Conservation (phyloP, 2,113 vertebrate species). For the Hiodon alosoides region DNA sequence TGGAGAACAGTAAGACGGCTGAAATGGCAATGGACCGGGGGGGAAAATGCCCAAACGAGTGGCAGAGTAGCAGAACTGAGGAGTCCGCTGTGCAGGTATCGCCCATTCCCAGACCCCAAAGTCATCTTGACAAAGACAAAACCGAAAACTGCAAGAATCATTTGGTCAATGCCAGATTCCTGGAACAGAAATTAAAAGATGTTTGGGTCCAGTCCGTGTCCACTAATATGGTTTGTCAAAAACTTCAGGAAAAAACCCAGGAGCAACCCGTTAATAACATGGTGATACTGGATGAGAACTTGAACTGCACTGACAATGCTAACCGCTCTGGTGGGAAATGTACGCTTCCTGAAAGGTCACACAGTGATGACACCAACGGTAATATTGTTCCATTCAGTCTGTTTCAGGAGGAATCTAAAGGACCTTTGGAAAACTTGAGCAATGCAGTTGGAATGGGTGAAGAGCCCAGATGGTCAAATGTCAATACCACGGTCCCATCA, state of each 20-base stretch:
- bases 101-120: constrained; percentile 27
- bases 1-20: constrained; percentile 55
- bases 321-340: not conserved
- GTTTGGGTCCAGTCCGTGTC: constrained; percentile 49
- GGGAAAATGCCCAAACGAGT: constrained; percentile 41
- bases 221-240: constrained; percentile 46
- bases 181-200: constrained; percentile 66
- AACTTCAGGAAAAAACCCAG: constrained; percentile 33
- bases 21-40: constrained; percentile 58
- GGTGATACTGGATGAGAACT: constrained; percentile 15
- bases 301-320: not conserved
- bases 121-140: constrained; percentile 44
- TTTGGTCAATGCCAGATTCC: constrained; percentile 57
- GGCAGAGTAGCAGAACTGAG: constrained; percentile 50
- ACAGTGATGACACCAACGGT: not conserved
- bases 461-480: constrained; percentile 7
- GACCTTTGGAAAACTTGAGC: constrained; percentile 5
- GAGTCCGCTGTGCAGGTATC: constrained; percentile 30
- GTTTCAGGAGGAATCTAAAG: not conserved
- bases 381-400: not conserved
- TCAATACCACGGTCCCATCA: constrained; percentile 46
- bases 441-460: constrained; percentile 15
- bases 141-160: constrained; percentile 41
- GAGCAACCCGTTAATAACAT: not conserved
- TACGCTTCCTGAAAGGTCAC: not conserved